A percentile compares a stretch with the other conserved stretches of the same genome.
These are phyloP conservation scores for Leptinotarsa texana DNA, from an alignment of 1,140 invertebrate species.

Conservation along the genomic window DNA sequence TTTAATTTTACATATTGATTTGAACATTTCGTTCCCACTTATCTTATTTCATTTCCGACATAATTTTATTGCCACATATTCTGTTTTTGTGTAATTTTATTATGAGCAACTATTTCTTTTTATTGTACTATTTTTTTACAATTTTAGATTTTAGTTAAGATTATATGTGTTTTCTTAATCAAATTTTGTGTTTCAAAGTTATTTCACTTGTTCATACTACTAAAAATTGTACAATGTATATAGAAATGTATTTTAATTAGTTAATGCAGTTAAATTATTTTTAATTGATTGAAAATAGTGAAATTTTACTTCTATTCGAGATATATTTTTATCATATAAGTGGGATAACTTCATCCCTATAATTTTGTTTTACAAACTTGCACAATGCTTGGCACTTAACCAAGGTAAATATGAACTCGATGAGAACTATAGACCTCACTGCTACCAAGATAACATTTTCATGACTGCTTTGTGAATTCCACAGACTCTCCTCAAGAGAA, in stretches of 20 bases:
- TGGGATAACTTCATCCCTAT: constrained; percentile 19
- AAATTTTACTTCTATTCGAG: constrained; percentile 24
- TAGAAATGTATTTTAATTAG: constrained; percentile 29
- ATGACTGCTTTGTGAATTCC: no score
- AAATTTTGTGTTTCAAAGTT: constrained; percentile 9
- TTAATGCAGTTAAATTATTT: constrained; percentile 32
- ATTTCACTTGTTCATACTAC: constrained; percentile 26
- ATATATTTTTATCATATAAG: constrained; percentile 30
- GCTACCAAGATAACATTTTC: no score
- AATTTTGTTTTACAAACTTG: constrained; percentile 12
- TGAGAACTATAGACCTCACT: no score
- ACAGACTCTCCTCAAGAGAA: no score
- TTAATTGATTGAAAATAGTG: constrained; percentile 21
- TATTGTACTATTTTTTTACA: constrained; percentile 28
- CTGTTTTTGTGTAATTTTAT: constrained; percentile 17
- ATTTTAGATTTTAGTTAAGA: constrained; percentile 26
- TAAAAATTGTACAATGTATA: constrained; percentile 32
- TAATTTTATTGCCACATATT: not conserved
- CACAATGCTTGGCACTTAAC: constrained; percentile 5
- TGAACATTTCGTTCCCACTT: constrained; percentile 27
- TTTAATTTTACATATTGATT: constrained; percentile 18
- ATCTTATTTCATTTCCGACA: constrained; percentile 8
- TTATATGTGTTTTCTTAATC: constrained; percentile 10
- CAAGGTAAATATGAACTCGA: not conserved
- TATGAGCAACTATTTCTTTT: constrained; percentile 23